Base-by-base conservation (phyloP, 2,797 vertebrate species). In the Leptodactylus fallax region DNA sequence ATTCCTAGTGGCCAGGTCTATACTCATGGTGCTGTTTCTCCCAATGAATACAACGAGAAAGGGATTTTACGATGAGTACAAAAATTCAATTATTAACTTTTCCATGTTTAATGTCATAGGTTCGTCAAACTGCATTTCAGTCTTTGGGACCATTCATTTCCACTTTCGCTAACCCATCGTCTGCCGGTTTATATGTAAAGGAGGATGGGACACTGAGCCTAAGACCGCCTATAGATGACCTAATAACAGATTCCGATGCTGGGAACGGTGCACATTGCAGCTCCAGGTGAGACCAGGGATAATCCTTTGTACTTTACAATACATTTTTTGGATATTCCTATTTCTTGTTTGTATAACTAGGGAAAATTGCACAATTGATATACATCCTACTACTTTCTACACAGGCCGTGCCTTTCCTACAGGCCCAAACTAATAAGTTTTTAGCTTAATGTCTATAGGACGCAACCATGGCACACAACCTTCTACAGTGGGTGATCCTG, bases 101-200 rank as follows among this genome's bases (percentile, higher is more conserved):
- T 72, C 25, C n/a, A n/a, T 9, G 8, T 53, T 53, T 77, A 14
- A 14, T 77, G 49, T 80, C 65, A 74, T 91, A 98, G 98, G 97
- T 97, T 87, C 94, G 95, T 69, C 97, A 97, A 91, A 97, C 97
- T 81, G 97, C 97, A 90, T 98, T 98, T 93, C 97, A 97, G 91
- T 96, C 97, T 87, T 94, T 98, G 63, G 97, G 97, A 2, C 96
- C 97, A 0, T 98, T 99, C 90, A 97, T 97, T 90, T 97, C 97
- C 90, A 98, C 96, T 61, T 98, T 98, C 90, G 97, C 96, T 90
- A 97, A 94, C 92, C 96, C 97, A 65, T 96, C 97, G 27, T 94
- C 94, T 91, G 96, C 96, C 91, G 96, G 95, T 85, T 94, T 97
- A 85, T 94, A 94, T 85, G 94, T 97, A 90, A 93, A 93, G 90